These are phyloP conservation scores for Pholis gunnellus DNA, from an alignment of 2,113 vertebrate species.

Conservation along the genomic window DNA sequence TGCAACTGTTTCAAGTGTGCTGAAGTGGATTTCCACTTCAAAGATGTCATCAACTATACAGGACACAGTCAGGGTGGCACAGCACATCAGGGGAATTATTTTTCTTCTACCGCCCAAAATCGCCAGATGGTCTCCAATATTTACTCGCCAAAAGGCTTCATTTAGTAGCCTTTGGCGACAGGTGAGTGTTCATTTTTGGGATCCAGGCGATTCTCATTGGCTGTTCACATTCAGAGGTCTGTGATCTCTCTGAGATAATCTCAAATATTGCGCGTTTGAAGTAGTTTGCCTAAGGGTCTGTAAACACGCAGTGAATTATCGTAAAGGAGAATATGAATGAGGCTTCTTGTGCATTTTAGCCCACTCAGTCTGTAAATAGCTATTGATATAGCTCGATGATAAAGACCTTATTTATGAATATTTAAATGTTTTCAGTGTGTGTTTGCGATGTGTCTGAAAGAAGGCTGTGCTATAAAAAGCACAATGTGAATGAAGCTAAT, in stretches of 20 bases:
- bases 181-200: background rate
- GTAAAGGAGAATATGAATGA: no score
- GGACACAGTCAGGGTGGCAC: background rate
- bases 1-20: background rate
- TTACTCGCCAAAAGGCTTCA: background rate
- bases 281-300: no score
- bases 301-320: no score
- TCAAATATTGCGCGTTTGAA: no score
- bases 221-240: background rate
- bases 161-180: background rate
- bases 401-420: no score
- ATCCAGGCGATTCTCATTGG: no score
- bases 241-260: background rate
- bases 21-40: background rate
- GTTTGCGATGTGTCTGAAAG: background rate
- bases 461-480: background rate
- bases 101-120: background rate
- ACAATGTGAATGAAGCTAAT: background rate
- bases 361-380: no score
- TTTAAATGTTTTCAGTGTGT: background rate
- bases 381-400: no score
- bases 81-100: background rate
- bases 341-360: no score
- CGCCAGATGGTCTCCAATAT: background rate
- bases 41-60: background rate